Evolutionary conservation across 2,888 invertebrate species (phyloP), one percentile per base, ranked within the genome.

Genomic region (Aphidius colemani): DNA sequence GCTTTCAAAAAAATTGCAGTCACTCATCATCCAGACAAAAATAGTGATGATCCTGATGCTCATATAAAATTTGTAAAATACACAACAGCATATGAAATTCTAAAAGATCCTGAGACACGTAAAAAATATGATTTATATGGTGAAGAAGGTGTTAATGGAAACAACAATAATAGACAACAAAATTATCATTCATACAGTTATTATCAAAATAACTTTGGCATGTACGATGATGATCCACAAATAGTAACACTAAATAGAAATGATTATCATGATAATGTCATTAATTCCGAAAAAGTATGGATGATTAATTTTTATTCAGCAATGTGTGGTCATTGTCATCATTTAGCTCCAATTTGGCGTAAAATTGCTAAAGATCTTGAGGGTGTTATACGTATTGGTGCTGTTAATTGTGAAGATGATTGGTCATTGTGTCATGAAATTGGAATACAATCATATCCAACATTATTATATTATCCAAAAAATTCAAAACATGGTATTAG

Each of bases 301-400:
- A 93, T 95, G 78, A 86, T 95, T 65, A 95, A 95, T 82, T 95
- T 92, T 80, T 95, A 95, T 82, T 94, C 94, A 1, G 91, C 94
- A 3, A 89, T 90, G 77, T 95, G 95, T 77, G 89, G 90, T 18
- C 94, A 94, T 71, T 95, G 95, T 76, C 94, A 94, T 78, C 87
- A 87, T 68, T 83, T 95, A 71, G 93, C 92, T 3, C 92, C 94
- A 7, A 86, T 88, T 81, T 95, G 95, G 95, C 87, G 93, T 64
- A 88, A 88, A 75, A 79, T 95, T 65, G 93, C 94, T 9, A 85
- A 87, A 71, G 87, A 90, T 72, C 85, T 94, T 68, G 90, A 92
- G 76, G 94, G 93, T 59, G 91, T 93, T 64, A 79, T 87, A 5
- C 86, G 90, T 79, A 85, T 95, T 61, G 95, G 90, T 45, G 94